Conservation (phyloP, 2,797 vertebrate species). For the Lagocephalus sceleratus region DNA sequence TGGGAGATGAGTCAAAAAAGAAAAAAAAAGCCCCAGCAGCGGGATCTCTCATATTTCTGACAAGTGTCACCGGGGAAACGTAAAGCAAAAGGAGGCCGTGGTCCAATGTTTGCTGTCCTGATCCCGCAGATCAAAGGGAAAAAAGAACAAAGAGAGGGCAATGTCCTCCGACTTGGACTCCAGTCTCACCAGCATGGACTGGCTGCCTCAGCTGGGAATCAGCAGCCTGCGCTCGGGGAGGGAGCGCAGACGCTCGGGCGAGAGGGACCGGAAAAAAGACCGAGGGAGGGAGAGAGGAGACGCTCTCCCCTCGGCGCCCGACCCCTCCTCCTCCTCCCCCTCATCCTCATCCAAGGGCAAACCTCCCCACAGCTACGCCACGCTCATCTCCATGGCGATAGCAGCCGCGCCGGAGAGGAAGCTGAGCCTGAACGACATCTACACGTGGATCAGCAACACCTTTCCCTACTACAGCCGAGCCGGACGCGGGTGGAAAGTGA, state of each 20-base stretch:
- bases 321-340: conserved; percentile 55
- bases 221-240: conserved; percentile 85
- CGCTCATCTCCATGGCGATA: conserved; percentile 95
- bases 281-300: conserved; percentile 81
- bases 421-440: conserved; percentile 96
- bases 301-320: conserved; percentile 56
- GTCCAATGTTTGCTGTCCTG: conserved; percentile 14
- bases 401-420: conserved; percentile 88
- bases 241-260: conserved; percentile 66
- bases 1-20: conserved; percentile 25
- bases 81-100: conserved; percentile 12
- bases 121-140: conserved; percentile 27
- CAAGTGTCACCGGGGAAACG: conserved; percentile 11
- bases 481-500: conserved; percentile 97
- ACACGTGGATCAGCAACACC: conserved; percentile 98
- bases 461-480: conserved; percentile 93
- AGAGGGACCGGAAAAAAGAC: conserved; percentile 78
- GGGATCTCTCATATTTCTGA: conserved; percentile 6
- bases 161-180: conserved; percentile 96
- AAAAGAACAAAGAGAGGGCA: conserved; percentile 31
- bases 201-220: conserved; percentile 93
- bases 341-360: conserved; percentile 79
- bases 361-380: conserved; percentile 96
- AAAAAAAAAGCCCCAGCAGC: conserved; percentile 1
- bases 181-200: conserved; percentile 97